Base-by-base conservation (phyloP, 2,797 vertebrate species). In the Astyanax mexicanus region DNA sequence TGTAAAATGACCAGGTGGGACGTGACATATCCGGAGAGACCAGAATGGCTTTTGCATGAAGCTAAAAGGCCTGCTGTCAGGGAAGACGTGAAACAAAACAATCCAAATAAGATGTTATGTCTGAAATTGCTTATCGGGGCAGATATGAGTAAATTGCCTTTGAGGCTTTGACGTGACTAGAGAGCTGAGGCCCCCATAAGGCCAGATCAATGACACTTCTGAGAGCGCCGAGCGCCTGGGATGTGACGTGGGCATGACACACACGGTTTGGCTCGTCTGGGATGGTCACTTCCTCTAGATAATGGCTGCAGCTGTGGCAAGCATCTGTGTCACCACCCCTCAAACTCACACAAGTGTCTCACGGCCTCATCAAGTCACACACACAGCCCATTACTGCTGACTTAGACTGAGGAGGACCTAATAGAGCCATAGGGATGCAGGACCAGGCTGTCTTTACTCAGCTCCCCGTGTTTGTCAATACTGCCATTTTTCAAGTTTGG, bases 401-500 rank as follows among this genome's bases (percentile, higher is more conserved):
- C 79, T 88, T 89, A 86, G 77, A 69, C 74, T 76, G 75, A 88
- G 83, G 84, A 86, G 54, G 78, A 75, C 82, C 89, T 94, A 94
- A 94, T 94, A 85, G 90, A 91, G 44, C 60, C 62, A 80, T 85
- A 66, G 72, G 88, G 84, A 93, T 94, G 92, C 91, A 86, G 61
- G 77, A 86, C 65, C 91, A 93, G 90, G 90, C 40, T 55, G 81
- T 74, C 81, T 80, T 76, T 83, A 88, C 80, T 68, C 77, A 8
- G 75, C 68, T 19, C 57, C 77, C n/a, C 29, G 60, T 64, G 60
- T 69, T 49, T 84, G 85, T 93, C 91, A 89, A 92, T 92, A 92
- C 70, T 83, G 78, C 66, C 83, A 38, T 87, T 84, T 89, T 86
- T 89, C 81, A 87, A 90, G 84, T 85, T 84, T 84, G 87, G 65